Evolutionary conservation across 2,113 vertebrate species (phyloP).

Genomic region (Laticauda colubrina): DNA sequence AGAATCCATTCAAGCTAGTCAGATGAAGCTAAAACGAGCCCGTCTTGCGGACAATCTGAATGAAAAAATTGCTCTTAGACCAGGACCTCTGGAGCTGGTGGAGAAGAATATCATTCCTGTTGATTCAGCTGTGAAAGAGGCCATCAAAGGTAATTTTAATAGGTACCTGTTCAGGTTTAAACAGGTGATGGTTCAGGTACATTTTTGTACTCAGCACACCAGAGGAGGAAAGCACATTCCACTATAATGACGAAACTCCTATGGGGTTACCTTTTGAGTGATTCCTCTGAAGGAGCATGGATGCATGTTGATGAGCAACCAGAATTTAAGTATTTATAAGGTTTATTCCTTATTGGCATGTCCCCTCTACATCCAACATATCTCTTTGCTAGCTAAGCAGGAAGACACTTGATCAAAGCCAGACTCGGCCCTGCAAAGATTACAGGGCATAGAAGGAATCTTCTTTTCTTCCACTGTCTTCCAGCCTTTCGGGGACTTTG

Average conservation of each 20-base stretch:
- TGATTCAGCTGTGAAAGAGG: conserved; percentile 82
- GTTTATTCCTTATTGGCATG: not conserved
- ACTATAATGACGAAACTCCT: not conserved
- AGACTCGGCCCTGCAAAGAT: conserved; percentile 71
- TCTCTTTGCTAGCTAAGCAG: conserved; percentile 58
- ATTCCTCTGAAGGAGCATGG: not conserved
- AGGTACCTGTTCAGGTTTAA: accelerated
- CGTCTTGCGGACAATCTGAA: conserved; percentile 86
- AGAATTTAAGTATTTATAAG: not conserved
- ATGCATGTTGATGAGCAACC: not conserved
- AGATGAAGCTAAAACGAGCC: conserved; percentile 89
- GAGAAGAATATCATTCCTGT: conserved; percentile 91
- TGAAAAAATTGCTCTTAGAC: conserved; percentile 87
- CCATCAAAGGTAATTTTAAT: conserved; percentile 80
- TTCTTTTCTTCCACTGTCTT: conserved; percentile 65
- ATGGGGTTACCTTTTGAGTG: not conserved
- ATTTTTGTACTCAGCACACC: not conserved
- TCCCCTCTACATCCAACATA: conserved; percentile 60
- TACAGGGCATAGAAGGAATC: conserved; percentile 63
- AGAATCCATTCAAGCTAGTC: conserved; percentile 78
- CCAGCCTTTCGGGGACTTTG: not conserved
- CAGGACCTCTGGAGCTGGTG: conserved; percentile 88
- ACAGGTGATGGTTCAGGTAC: not conserved
- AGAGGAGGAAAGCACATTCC: not conserved
- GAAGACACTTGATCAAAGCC: conserved; percentile 81